A percentile compares a stretch with the other conserved stretches of the same genome.
Conservation (phyloP, 2,113 vertebrate species). For the Chlorodrepanis virens region DNA sequence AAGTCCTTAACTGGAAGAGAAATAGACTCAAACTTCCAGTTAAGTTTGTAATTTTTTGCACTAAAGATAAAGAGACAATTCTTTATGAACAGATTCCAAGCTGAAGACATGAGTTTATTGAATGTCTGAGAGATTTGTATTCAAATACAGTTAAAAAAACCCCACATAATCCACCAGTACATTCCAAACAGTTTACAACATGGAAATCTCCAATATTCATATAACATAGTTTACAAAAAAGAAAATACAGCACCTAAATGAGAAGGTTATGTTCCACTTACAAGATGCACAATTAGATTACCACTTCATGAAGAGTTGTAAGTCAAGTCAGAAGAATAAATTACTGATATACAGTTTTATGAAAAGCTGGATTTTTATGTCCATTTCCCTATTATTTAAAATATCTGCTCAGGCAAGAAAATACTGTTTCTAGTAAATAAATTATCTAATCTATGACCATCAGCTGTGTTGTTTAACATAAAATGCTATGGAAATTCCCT, state of each 20-base stretch:
- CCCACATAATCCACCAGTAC: neutral
- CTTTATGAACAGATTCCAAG: neutral
- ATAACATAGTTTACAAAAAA: constrained; percentile 26
- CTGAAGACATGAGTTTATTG: constrained; percentile 69
- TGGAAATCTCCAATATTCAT: constrained; percentile 5
- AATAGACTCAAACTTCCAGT: neutral
- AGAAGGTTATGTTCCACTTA: constrained; percentile 63
- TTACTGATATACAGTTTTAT: neutral
- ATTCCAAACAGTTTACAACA: neutral
- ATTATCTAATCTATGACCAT: neutral
- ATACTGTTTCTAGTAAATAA: neutral
- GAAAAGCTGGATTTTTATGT: neutral
- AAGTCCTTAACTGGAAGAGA: neutral
- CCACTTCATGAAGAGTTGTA: constrained; percentile 27
- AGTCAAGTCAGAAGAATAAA: constrained; percentile 14
- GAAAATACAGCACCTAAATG: constrained; percentile 9
- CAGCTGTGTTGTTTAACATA: neutral
- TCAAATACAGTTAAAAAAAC: constrained; percentile 58
- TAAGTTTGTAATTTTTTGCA: neutral
- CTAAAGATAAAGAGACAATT: neutral
- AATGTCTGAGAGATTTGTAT: constrained; percentile 42
- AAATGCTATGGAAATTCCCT: neutral
- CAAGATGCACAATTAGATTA: constrained; percentile 29
- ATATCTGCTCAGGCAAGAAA: neutral
- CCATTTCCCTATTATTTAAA: neutral